Percentiles rank a stretch among this genome's conserved stretches.
Conservation (phyloP, 2,888 invertebrate species). For the Pheosia tremula region DNA sequence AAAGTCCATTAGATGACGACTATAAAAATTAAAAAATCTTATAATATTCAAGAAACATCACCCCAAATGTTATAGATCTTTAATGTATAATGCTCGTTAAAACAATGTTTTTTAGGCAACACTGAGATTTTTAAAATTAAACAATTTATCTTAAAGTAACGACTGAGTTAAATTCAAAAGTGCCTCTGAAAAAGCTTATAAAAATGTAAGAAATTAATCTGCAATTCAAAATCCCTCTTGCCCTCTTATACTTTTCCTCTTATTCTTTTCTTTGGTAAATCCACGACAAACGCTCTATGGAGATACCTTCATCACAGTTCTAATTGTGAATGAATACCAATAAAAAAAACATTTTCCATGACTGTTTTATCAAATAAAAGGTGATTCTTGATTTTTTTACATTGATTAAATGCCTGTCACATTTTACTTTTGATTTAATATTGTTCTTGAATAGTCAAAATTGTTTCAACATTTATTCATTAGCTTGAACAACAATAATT, state of each 20-base stretch:
- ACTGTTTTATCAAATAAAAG: not conserved
- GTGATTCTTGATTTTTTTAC: not conserved
- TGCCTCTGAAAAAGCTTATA: conserved; percentile 65
- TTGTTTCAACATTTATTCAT: not conserved
- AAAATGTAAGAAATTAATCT: conserved; percentile 75
- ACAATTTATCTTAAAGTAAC: conserved; percentile 55
- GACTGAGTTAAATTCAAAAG: conserved; percentile 63
- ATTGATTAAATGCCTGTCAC: too few relatives aligned
- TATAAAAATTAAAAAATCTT: too few relatives aligned
- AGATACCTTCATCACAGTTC: conserved; percentile 35
- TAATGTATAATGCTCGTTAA: conserved; percentile 20
- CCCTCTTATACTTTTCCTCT: conserved; percentile 54
- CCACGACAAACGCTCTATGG: conserved; percentile 49
- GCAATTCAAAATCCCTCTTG: conserved; percentile 70
- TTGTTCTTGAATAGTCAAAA: too few relatives aligned
- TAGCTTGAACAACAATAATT: not conserved
- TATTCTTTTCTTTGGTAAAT: conserved; percentile 52
- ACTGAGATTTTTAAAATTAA: conserved; percentile 48
- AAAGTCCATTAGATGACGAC: not conserved
- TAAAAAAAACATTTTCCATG: not conserved
- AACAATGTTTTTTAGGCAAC: conserved; percentile 32
- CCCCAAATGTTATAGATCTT: conserved; percentile 7
- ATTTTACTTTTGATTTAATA: too few relatives aligned
- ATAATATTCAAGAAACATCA: not conserved
- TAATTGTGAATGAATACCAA: conserved; percentile 35